phyloP scores from a whole-genome alignment of 2,113 vertebrate genomes.

The Odontesthes bonariensis region DNA sequence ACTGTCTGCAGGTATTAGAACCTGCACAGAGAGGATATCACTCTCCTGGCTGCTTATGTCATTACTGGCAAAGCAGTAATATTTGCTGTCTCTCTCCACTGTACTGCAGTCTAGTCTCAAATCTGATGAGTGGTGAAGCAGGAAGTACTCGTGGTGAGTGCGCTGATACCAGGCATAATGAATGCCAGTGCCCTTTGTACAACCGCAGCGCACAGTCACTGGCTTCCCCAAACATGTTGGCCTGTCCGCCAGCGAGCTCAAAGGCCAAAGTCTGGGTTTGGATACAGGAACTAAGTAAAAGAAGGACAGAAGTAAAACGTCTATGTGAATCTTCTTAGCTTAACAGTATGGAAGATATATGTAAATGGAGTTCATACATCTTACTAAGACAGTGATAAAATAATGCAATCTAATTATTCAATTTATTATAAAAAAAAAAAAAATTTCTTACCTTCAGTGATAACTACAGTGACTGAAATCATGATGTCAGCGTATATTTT shows the following conservation, averaged over 20 bases:
- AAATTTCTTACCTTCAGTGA: slow-evolving; percentile 75
- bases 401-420: too few relatives aligned
- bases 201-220: slow-evolving; percentile 67
- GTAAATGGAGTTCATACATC: neutral
- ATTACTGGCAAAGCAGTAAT: slow-evolving; percentile 73
- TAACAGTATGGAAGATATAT: neutral
- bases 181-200: slow-evolving; percentile 55
- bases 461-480: slow-evolving; percentile 58
- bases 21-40: slow-evolving; percentile 51
- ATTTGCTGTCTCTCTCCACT: slow-evolving; percentile 36
- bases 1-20: slow-evolving; percentile 51
- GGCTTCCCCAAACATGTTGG: slow-evolving; percentile 72
- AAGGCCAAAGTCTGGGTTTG: slow-evolving; percentile 65
- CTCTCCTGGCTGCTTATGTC: slow-evolving; percentile 62
- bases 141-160: neutral
- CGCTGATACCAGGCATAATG: slow-evolving; percentile 73
- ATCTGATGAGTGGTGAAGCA: slow-evolving; percentile 37
- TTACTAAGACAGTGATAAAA: too few relatives aligned
- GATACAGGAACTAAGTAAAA: slow-evolving; percentile 78
- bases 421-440: too few relatives aligned
- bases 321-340: neutral
- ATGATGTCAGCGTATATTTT: slow-evolving; percentile 76
- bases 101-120: slow-evolving; percentile 66
- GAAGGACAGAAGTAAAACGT: neutral
- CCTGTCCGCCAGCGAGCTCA: slow-evolving; percentile 42